These are phyloP conservation scores for Himalopsyche japonica DNA, from an alignment of 2,888 invertebrate genomes.

Conservation along the genomic window DNA sequence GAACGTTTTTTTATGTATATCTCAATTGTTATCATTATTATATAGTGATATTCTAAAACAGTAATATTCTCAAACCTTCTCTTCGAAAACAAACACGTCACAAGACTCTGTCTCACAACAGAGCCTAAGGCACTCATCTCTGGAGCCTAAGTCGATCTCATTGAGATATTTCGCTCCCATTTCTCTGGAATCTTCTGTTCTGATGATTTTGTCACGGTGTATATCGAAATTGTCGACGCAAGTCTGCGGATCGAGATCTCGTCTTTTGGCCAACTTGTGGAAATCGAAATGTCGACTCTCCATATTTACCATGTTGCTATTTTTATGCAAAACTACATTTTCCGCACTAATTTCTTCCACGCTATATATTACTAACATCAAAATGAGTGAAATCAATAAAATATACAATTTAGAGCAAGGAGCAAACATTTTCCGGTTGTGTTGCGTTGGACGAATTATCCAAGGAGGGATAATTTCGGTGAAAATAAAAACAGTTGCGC, in stretches of 20 bases:
- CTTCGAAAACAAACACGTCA: constrained; percentile 91
- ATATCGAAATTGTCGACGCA: constrained; percentile 81
- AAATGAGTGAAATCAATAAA: constrained; percentile 12
- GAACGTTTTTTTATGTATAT: too few relatives aligned
- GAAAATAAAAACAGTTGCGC: constrained; percentile 9
- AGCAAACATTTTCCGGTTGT: background rate
- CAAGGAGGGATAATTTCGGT: background rate
- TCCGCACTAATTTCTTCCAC: constrained; percentile 4
- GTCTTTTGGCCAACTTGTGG: constrained; percentile 44
- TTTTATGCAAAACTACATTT: constrained; percentile 27
- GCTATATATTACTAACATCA: constrained; percentile 21
- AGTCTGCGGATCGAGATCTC: constrained; percentile 66
- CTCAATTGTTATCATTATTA: too few relatives aligned
- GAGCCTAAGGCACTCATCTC: constrained; percentile 80
- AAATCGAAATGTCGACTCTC: constrained; percentile 15
- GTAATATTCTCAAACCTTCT: constrained; percentile 66
- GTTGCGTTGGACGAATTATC: background rate
- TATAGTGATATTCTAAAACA: too few relatives aligned
- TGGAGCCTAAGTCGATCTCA: constrained; percentile 79
- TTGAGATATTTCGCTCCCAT: constrained; percentile 89
- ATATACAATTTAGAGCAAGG: background rate
- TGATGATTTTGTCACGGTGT: constrained; percentile 86
- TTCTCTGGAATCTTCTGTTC: constrained; percentile 84
- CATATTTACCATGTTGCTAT: constrained; percentile 28
- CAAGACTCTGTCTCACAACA: constrained; percentile 87